Evolutionary conservation across 2,113 vertebrate species (phyloP).

Genomic region (Hippocampus guttulatus): DNA sequence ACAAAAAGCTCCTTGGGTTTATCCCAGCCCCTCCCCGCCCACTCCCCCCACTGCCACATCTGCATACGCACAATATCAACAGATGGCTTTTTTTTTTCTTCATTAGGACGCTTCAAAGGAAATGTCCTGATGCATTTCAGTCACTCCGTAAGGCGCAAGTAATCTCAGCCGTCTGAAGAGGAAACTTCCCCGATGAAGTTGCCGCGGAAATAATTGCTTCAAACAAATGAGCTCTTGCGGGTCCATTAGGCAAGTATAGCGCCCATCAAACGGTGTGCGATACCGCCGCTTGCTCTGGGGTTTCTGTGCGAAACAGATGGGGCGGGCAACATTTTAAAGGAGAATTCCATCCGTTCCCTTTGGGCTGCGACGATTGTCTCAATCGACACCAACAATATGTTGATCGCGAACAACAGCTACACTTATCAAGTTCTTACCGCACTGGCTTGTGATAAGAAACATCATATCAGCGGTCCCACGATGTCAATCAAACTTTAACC

Average conservation of each 20-base stretch:
- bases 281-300: conserved; percentile 53
- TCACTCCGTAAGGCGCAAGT: conserved; percentile 40
- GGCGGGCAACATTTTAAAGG: conserved; percentile 38
- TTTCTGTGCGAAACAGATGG: conserved; percentile 38
- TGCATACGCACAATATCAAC: conserved; percentile 16
- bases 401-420: neutral
- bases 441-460: too few species aligned
- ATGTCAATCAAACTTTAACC: too few species aligned
- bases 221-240: conserved; percentile 67
- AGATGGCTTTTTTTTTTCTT: conserved; percentile 25
- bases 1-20: conserved; percentile 31
- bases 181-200: conserved; percentile 43
- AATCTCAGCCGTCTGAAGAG: conserved; percentile 21
- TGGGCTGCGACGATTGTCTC: conserved; percentile 33
- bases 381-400: conserved; percentile 5
- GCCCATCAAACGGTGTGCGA: conserved; percentile 29
- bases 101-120: conserved; percentile 10
- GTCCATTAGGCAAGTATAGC: conserved; percentile 58
- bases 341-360: conserved; percentile 31
- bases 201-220: conserved; percentile 60
- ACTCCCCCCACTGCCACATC: neutral
- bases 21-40: neutral
- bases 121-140: conserved; percentile 39
- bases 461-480: too few species aligned
- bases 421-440: neutral